Conservation (phyloP, 2,797 vertebrate genomes). For the Periparus ater region DNA sequence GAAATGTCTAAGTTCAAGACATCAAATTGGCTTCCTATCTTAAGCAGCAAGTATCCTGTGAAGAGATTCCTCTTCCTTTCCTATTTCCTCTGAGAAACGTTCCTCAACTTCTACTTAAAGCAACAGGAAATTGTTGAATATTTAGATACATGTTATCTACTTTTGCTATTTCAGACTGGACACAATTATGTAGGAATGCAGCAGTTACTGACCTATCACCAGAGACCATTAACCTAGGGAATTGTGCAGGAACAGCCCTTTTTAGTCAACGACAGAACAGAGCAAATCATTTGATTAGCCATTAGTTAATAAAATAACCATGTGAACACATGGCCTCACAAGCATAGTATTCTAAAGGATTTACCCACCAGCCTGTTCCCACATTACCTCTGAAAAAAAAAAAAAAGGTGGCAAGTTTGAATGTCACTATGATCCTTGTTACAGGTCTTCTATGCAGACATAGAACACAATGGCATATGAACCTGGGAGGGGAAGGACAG, state of each 20-base stretch:
- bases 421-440: neutral
- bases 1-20: neutral
- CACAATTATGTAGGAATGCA: neutral
- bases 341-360: neutral
- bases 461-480: neutral
- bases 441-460: neutral
- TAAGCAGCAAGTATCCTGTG: slow-evolving; percentile 8
- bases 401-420: neutral
- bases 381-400: neutral
- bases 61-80: neutral
- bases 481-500: neutral
- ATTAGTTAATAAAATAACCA: neutral
- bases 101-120: neutral
- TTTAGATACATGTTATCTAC: neutral
- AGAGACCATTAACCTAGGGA: neutral
- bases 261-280: neutral
- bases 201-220: neutral
- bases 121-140: slow-evolving; percentile 10
- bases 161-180: neutral
- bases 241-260: neutral
- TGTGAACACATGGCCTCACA: neutral
- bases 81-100: neutral
- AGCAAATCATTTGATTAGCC: neutral
- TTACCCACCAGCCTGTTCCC: neutral
- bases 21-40: neutral